These are phyloP conservation scores for Drosophila pallidifrons DNA, from an alignment of 1,140 invertebrate genomes.

Conservation along the genomic window DNA sequence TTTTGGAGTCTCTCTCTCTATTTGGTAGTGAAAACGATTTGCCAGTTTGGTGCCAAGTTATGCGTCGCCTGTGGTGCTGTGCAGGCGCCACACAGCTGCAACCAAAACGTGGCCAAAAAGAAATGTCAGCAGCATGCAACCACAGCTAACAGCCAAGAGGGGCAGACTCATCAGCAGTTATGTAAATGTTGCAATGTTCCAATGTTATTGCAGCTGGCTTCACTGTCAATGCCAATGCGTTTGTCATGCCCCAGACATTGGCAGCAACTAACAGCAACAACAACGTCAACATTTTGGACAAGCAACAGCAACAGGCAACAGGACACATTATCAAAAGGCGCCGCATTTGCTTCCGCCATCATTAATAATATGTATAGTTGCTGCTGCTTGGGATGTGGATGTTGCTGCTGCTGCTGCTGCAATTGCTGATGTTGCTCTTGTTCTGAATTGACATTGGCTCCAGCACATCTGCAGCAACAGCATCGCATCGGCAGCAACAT, in stretches of 20 bases:
- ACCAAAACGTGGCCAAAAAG: conserved; percentile 11
- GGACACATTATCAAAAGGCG: conserved; percentile 65
- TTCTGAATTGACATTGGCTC: conserved; percentile 56
- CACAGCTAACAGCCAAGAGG: conserved; percentile 18
- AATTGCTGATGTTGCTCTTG: conserved; percentile 64
- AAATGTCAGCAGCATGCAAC: conserved; percentile 39
- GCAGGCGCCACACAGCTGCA: conserved; percentile 23
- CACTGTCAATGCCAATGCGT: conserved; percentile 63
- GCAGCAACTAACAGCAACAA: conserved; percentile 29
- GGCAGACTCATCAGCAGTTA: conserved; percentile 42
- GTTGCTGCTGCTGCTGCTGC: conserved; percentile 32
- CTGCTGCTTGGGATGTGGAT: conserved; percentile 24
- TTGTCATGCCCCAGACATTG: conserved; percentile 65
- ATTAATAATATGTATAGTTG: conserved; percentile 74
- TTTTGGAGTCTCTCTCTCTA: conserved; percentile 57
- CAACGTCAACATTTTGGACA: conserved; percentile 50
- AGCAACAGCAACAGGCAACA: conserved; percentile 32
- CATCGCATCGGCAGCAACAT: conserved; percentile 35
- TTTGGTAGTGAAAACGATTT: conserved; percentile 82
- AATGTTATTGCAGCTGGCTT: conserved; percentile 28
- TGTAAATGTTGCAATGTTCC: conserved; percentile 41
- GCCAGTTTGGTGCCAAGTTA: conserved; percentile 81
- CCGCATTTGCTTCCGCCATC: conserved; percentile 77
- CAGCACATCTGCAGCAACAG: conserved; percentile 12
- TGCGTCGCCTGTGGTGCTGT: conserved; percentile 64